phyloP scores from a whole-genome alignment of 2,888 invertebrate genomes.

The Campoplex capitator region DNA sequence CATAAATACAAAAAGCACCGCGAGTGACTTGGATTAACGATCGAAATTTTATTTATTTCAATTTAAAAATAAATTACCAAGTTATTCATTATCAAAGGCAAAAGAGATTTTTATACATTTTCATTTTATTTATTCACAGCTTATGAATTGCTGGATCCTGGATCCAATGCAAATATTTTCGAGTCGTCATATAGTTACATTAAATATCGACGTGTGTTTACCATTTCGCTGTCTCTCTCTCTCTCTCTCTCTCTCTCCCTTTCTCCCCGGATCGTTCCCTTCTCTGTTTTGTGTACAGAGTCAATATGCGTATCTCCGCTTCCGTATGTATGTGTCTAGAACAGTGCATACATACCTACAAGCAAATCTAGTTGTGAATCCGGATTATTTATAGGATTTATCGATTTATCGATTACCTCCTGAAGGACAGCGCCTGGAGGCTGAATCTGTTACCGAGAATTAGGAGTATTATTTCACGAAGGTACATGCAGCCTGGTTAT shows the following conservation, averaged over 20 bases:
- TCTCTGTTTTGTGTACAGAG: neutral
- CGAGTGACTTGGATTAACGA: neutral
- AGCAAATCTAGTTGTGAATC: slow-evolving; percentile 8
- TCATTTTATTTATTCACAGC: neutral
- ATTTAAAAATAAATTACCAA: neutral
- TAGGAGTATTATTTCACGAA: slow-evolving; percentile 48
- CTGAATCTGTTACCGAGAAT: slow-evolving; percentile 25
- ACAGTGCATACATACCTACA: slow-evolving; percentile 7
- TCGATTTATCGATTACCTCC: slow-evolving; percentile 52
- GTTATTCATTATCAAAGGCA: neutral
- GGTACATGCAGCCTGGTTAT: neutral
- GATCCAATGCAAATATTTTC: neutral
- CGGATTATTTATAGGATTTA: slow-evolving; percentile 54
- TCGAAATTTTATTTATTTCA: neutral
- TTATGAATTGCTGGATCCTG: neutral
- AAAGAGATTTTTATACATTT: neutral
- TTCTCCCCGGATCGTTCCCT: neutral
- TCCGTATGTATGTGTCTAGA: neutral
- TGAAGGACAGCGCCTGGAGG: slow-evolving; percentile 1
- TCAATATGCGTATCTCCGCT: slow-evolving; percentile 15
- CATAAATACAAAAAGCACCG: too few species aligned
- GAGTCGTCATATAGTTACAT: slow-evolving; percentile 6
- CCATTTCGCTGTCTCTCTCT: neutral
- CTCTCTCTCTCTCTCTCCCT: neutral
- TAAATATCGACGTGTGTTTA: neutral